phyloP scores from a whole-genome alignment of 2,113 vertebrate species.

The Muntiacus muntjak region DNA sequence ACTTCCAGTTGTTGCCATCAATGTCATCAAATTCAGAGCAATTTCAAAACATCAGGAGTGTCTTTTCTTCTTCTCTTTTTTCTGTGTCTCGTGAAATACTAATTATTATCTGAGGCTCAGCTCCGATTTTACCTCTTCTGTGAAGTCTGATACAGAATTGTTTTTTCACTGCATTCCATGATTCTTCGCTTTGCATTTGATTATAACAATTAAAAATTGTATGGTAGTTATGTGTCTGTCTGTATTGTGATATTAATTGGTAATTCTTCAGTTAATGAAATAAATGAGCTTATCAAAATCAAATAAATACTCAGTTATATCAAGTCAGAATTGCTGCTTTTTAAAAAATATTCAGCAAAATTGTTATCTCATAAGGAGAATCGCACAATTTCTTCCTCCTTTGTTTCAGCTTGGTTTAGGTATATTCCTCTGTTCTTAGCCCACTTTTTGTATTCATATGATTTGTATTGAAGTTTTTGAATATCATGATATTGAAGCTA shows the following conservation, averaged over 20 bases:
- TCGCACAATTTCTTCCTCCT: not conserved
- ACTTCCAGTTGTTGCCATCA: not conserved
- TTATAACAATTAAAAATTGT: not conserved
- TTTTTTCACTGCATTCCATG: not conserved
- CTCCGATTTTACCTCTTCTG: not conserved
- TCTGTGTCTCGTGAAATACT: not conserved
- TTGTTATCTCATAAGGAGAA: not conserved
- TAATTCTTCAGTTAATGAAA: not conserved
- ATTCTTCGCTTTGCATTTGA: not conserved
- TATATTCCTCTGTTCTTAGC: not conserved
- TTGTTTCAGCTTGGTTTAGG: not conserved
- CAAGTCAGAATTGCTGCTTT: not conserved
- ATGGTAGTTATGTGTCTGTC: not conserved
- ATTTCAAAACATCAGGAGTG: not conserved
- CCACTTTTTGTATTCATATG: not conserved
- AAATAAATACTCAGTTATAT: not conserved
- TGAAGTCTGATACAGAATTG: not conserved
- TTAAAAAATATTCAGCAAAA: not conserved
- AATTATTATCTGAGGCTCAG: not conserved
- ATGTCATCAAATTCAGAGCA: not conserved
- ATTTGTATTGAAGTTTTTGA: constrained; percentile 2
- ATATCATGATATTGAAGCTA: not conserved
- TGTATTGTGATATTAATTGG: not conserved
- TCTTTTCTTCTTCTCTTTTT: not conserved
- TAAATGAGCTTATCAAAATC: not conserved